Evolutionary conservation across 2,888 invertebrate genomes (phyloP), one percentile per base, ranked within the genome.

Genomic region (Pandemis corylana): DNA sequence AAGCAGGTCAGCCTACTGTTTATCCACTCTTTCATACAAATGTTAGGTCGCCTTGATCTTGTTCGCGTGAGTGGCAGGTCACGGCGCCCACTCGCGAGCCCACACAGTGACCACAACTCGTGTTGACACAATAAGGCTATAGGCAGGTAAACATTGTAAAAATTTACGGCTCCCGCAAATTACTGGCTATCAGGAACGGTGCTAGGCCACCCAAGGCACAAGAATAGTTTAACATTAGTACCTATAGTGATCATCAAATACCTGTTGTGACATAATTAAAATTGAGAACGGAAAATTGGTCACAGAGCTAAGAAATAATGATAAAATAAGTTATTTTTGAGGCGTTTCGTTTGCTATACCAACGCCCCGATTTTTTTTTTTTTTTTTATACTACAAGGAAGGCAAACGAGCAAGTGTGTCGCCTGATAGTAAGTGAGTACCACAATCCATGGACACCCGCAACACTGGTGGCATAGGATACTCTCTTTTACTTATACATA

Each of bases 21-120:
- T 59, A 28, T 59, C 28, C 28, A 28, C 59, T 67, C 62, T 51
- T 28, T 68, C 61, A 53, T 67, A 53, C 49, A 44, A 59, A 68
- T 49, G n/a, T 20, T 61, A 42, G 66, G 51, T 66, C 65, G 69
- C 74, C 74, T 74, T 74, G 69, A 74, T 74, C 74, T 74, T 74
- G 74, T 74, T 74, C 74, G 69, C 69, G 42, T 51, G 51, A 66
- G 72, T 46, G 59, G 46, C 68, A 63, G 75, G 71, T 67, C 75
- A 61, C 59, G 9, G 59, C 75, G 62, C 75, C 70, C 75, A 75
- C 75, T 66, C 53, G 62, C 68, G 41, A 64, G 53, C 73, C 68
- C 67, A 73, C 73, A 68, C 68, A 62, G 20, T 63, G 70, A 63
- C 67, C 70, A 53, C 66, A 41, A 12, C 59, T 59, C 71, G 46